Evolutionary conservation across 23 tunicate species (phyloP).

Genomic region (Aplidium turbinatum): DNA sequence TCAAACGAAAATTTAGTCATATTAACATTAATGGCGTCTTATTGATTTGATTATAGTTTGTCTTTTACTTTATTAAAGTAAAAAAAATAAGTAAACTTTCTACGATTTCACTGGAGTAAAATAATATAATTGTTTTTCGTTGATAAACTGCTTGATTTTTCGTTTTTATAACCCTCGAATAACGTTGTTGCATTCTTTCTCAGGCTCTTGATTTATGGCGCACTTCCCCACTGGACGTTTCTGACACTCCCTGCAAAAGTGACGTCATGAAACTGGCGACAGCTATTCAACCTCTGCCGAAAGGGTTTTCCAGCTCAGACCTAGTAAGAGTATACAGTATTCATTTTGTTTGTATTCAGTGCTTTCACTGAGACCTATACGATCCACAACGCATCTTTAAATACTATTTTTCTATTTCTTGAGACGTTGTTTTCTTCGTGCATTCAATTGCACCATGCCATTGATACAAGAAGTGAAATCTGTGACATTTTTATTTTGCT

Average conservation of each 20-base stretch:
- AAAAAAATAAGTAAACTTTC: no score
- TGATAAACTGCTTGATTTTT: background rate
- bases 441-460: background rate
- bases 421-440: no score
- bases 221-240: conserved; percentile 41
- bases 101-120: no score
- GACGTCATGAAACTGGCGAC: conserved; percentile 51
- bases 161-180: background rate
- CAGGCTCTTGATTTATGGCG: conserved; percentile 62
- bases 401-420: no score
- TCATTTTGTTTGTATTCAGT: background rate
- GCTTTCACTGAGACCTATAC: no score
- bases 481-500: background rate
- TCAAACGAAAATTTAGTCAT: background rate
- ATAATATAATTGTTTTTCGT: background rate
- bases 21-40: no score
- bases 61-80: no score
- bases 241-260: conserved; percentile 22
- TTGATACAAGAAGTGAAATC: background rate
- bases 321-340: conserved; percentile 48
- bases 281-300: conserved; percentile 31
- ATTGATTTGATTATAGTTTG: no score
- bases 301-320: conserved; percentile 22
- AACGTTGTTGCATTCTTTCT: background rate
- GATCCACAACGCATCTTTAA: no score